Base-by-base conservation (phyloP, 2,797 vertebrate species). In the Coendou prehensilis region DNA sequence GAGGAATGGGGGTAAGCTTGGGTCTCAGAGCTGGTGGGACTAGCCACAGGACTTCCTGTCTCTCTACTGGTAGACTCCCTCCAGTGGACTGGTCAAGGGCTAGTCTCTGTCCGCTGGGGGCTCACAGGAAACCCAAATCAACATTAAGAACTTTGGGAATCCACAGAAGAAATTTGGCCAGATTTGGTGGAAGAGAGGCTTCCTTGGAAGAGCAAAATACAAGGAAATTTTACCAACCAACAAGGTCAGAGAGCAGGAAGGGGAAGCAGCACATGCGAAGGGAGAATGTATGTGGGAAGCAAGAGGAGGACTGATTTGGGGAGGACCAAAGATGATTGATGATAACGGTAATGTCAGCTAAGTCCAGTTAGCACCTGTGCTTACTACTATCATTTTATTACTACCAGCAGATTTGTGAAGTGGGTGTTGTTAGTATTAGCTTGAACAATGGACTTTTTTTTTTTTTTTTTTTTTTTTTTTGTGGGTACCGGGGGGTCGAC, bases 381-480 rank as follows among this genome's bases (percentile, higher is more conserved):
- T 87, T 47, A 14, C 6, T 6, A 1, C 6, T 69, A 8, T 73
- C 64, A 0, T 22, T n/a, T 37, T 30, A 20, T 28, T 52, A 5
- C n/a, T 10, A 81, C 61, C 91, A 64, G 93, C 63, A 47, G 57
- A 28, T 73, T 63, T 23, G 20, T 28, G 87, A 76, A 75, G 71
- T 75, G 88, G 20, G 30, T 56, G 18, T 57, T 71, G 23, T 54
- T 52, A 73, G 84, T 61, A 4, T 30, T 33, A 64, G 59, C 59
- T 26, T 57, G 57, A 80, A 63, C n/a, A 37, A 6, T 17, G 37
- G 79, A n/a, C 30, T 1, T 10, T 28, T 64, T 64, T 67, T 22
- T 30, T 69, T n/a, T n/a, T n/a, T n/a, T n/a, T n/a, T n/a, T n/a
- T n/a, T n/a, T n/a, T n/a, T n/a, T n/a, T n/a, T n/a, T n/a, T n/a